These are phyloP conservation scores for Polydrusus cervinus DNA, from an alignment of 2,888 invertebrate genomes.

Conservation along the genomic window DNA sequence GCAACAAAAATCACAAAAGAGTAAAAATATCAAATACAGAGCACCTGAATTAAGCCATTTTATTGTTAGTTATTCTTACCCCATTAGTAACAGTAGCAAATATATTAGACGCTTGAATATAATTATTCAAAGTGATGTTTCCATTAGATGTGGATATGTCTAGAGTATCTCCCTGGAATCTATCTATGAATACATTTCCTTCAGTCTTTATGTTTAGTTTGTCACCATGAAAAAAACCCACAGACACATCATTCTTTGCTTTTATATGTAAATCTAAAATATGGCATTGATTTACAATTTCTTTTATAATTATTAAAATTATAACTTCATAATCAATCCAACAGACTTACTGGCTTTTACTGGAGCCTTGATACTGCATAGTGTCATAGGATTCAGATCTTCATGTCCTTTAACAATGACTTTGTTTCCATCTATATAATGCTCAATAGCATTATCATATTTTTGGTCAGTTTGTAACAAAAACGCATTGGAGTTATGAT, in stretches of 20 bases:
- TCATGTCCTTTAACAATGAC: constrained; percentile 55
- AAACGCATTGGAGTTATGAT: constrained; percentile 64
- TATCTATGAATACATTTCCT: constrained; percentile 63
- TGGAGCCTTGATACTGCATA: constrained; percentile 64
- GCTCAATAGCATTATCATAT: constrained; percentile 55
- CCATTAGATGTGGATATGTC: constrained; percentile 61
- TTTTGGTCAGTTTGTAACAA: constrained; percentile 59
- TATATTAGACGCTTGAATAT: constrained; percentile 64
- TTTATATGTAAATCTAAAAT: constrained; percentile 62
- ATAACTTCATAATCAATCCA: background rate
- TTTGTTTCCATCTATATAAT: constrained; percentile 59
- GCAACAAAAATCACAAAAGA: no score
- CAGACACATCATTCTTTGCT: constrained; percentile 58
- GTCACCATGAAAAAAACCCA: constrained; percentile 61
- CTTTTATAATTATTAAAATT: background rate
- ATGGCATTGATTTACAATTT: background rate
- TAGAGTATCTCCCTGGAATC: constrained; percentile 64
- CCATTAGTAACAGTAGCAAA: constrained; percentile 59
- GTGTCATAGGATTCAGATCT: constrained; percentile 51
- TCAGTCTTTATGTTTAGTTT: constrained; percentile 59
- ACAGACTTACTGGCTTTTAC: constrained; percentile 66
- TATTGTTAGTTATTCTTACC: no score
- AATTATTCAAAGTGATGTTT: constrained; percentile 63
- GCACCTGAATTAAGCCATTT: no score
- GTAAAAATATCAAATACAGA: background rate